Base-by-base conservation (phyloP, 2,797 vertebrate genomes). In the Macrochelys suwanniensis region DNA sequence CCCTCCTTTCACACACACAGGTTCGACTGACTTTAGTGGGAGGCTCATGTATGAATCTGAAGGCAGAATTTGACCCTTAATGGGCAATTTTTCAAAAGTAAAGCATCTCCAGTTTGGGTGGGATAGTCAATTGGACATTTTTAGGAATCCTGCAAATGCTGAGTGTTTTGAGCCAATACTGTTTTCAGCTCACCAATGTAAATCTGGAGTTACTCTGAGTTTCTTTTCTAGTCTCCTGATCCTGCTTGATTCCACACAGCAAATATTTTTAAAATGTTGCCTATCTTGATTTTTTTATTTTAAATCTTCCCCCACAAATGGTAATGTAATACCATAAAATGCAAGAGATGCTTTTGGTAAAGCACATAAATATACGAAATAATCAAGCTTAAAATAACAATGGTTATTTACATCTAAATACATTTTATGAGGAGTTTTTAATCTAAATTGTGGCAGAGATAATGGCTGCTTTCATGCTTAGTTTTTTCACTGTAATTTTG, bases 391-490 rank as follows among this genome's bases (percentile, higher is more conserved):
- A 87, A 42, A 96, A 93, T 88, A 94, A 88, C 84, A 93, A 28
- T 53, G 83, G n/a, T 23, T 82, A 0, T 19, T 26, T 87, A 37
- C 56, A 90, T 83, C 85, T 77, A 80, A 61, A 91, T 0, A 33
- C 57, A 79, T 85, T 94, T 86, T 89, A 84, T 77, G 92, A 76
- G 85, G n/a, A 37, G 3, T 82, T 88, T 31, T 76, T 83, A 84
- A 47, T 88, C 45, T 89, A 93, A 88, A 51, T 37, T 80, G 89
- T 91, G 94, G 96, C 90, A 88, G 95, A 96, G 92, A 84, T 95
- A 91, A 96, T n/a, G 86, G 88, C 93, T 94, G 93, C 97, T 98
- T 98, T 98, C 93, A 97, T 97, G 89, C 92, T 26, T 84, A 92
- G 91, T 91, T 13, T 89, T 95, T 95, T 96, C 61, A 92, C 96